phyloP scores from a whole-genome alignment of 2,888 invertebrate genomes.

The Heliconius charithonia region DNA sequence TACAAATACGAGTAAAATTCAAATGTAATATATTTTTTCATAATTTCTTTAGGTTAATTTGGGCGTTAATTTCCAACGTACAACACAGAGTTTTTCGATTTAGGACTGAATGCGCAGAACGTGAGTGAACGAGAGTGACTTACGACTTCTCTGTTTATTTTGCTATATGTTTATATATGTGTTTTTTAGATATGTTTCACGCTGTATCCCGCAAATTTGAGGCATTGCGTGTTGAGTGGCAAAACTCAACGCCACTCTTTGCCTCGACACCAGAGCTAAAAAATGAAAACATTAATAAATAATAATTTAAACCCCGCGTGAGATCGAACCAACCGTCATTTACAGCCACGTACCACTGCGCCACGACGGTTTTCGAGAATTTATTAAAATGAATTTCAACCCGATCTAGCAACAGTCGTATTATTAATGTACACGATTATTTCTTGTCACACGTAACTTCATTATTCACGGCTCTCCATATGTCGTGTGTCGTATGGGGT shows the following conservation, averaged over 20 bases:
- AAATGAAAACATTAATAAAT: no score
- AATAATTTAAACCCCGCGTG: no score
- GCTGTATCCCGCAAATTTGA: no score
- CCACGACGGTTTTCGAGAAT: background rate
- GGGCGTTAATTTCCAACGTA: background rate
- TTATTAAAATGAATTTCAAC: conserved; percentile 12
- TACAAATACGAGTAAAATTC: background rate
- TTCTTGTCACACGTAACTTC: conserved; percentile 45
- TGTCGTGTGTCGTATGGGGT: conserved; percentile 38
- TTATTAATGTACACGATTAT: conserved; percentile 41
- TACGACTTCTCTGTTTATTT: background rate
- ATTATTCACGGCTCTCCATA: conserved; percentile 47
- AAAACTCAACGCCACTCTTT: background rate
- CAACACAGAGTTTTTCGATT: background rate
- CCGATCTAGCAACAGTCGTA: conserved; percentile 30
- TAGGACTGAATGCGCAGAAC: no score
- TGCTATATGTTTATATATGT: no score
- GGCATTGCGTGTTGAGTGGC: background rate
- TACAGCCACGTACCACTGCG: no score
- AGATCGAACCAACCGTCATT: background rate
- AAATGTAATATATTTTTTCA: background rate
- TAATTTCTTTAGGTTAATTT: background rate
- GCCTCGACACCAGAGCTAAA: no score
- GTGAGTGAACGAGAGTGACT: background rate
- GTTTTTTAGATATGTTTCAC: no score